Evolutionary conservation across 1,140 invertebrate genomes (phyloP), one percentile per base, ranked within the genome.

Genomic region (Epicauta chinensis): DNA sequence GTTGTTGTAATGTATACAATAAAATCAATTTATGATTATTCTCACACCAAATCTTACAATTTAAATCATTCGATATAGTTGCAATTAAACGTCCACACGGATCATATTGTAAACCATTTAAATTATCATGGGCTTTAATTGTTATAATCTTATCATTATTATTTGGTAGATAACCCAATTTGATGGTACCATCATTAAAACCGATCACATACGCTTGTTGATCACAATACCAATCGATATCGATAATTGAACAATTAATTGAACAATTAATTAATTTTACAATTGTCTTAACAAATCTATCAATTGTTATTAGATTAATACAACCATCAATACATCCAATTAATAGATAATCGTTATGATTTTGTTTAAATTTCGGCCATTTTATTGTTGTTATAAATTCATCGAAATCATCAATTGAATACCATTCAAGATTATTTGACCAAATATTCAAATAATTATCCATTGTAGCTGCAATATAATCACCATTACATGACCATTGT

Each of bases 361-460:
- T 45, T 53, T 62, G 47, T 38, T 71, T 69, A 16, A 55, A 57
- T 51, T 64, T 69, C 0, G 77, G 76, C 75, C 73, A 81, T 14
- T 72, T 63, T 40, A 77, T 59, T 11, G 68, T 70, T 6, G 77
- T 80, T 42, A 80, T 73, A 69, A 72, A 72, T 58, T 63, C 73
- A 45, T 63, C 67, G 62, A 76, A 67, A 41, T 68, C 63, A 50
- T 72, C 65, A 41, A 73, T 30, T 55, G 30, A 15, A 56, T 58
- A 32, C 48, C 53, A 14, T 11, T 48, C 35, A 1, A 12, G 35
- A 11, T 12, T 16, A 12, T 36, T 49, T 6, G 56, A 57, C 78
- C 78, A 81, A 23, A 83, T 75, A 62, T 83, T 83, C 53, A 83
- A 54, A 39, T 77, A 71, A 55, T 75, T 76, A 36, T 79, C 77